phyloP scores from a whole-genome alignment of 2,888 invertebrate genomes.

The Eupithecia subumbrata region DNA sequence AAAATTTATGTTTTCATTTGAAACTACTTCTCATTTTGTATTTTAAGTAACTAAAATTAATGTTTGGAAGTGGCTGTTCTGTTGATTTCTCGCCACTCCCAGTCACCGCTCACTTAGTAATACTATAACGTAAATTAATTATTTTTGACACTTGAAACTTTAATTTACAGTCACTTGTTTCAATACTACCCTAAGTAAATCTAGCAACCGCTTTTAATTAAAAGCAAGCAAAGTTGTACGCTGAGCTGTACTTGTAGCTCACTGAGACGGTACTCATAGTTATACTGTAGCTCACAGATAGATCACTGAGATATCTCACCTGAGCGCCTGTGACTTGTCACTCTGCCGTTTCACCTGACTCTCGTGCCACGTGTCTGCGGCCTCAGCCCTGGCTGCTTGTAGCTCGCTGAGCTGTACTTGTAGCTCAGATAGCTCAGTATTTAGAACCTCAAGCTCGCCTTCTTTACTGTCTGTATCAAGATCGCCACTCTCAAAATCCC shows the following conservation, averaged over 20 bases:
- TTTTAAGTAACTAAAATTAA: too few relatives aligned
- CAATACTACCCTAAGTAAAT: too few relatives aligned
- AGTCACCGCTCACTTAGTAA: too few relatives aligned
- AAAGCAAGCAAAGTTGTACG: background rate
- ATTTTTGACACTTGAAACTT: too few relatives aligned
- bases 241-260: background rate
- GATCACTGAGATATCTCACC: conserved; percentile 43
- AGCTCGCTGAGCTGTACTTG: conserved; percentile 57
- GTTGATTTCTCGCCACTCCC: too few relatives aligned
- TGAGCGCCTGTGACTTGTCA: conserved; percentile 49
- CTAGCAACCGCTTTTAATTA: too few relatives aligned
- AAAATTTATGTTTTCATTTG: too few relatives aligned
- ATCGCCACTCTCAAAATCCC: conserved; percentile 66
- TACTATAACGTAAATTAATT: too few relatives aligned
- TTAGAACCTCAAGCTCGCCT: conserved; percentile 64
- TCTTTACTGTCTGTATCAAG: conserved; percentile 68
- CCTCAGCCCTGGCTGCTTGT: conserved; percentile 49
- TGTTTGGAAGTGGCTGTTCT: too few relatives aligned
- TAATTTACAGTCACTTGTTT: too few relatives aligned
- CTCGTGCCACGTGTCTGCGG: conserved; percentile 47
- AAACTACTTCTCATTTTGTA: too few relatives aligned
- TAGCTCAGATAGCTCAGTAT: conserved; percentile 62
- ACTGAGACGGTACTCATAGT: background rate
- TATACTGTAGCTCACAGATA: background rate
- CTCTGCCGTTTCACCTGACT: conserved; percentile 26